Evolutionary conservation across 2,797 vertebrate genomes (phyloP).

Genomic region (Chelon labrosus): DNA sequence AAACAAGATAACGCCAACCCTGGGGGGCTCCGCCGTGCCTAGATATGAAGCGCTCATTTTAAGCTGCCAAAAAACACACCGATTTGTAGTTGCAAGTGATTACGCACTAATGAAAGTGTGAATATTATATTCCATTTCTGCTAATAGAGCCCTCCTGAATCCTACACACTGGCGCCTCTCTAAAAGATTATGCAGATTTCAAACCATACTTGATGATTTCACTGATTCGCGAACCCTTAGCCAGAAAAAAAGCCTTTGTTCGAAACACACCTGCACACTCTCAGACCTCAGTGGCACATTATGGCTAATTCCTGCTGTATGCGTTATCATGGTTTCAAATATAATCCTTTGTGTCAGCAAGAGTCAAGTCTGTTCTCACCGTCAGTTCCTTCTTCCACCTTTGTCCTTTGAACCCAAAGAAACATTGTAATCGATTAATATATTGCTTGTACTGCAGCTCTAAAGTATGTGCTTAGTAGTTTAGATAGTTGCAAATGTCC

Average conservation of each 20-base stretch:
- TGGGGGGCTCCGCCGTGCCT: too few species aligned
- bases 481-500: constrained; percentile 27
- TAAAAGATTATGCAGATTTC: neutral
- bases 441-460: neutral
- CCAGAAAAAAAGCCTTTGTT: neutral
- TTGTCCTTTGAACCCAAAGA: constrained; percentile 39
- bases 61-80: too few species aligned
- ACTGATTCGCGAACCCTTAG: neutral
- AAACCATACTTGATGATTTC: neutral
- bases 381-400: constrained; percentile 11
- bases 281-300: constrained; percentile 8
- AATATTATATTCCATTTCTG: too few species aligned
- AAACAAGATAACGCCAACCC: too few species aligned
- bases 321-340: constrained; percentile 38
- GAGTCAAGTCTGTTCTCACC: constrained; percentile 22
- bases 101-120: too few species aligned
- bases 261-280: neutral
- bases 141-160: too few species aligned
- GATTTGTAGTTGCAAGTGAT: too few species aligned
- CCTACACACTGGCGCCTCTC: neutral
- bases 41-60: too few species aligned
- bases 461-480: constrained; percentile 16
- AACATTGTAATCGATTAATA: constrained; percentile 15
- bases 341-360: constrained; percentile 1
- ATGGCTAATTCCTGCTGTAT: constrained; percentile 19